Percentiles rank a stretch among this genome's conserved stretches.
These are phyloP conservation scores for Helicoverpa armigera DNA, from an alignment of 1,140 invertebrate species.

Conservation along the genomic window DNA sequence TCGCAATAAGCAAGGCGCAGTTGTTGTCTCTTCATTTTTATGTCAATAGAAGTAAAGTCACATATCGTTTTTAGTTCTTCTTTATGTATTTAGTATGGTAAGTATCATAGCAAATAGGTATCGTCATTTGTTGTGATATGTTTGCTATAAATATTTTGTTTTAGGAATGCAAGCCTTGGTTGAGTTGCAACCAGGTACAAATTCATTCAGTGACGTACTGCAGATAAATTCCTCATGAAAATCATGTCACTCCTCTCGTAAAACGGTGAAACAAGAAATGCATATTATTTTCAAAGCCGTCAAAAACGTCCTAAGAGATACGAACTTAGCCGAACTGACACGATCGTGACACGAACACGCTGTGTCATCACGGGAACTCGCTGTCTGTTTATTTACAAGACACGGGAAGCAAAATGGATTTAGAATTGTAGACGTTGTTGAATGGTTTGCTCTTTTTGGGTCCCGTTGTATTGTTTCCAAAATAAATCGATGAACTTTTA, in stretches of 20 bases:
- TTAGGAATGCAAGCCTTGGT: no score
- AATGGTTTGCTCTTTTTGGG: conserved; percentile 36
- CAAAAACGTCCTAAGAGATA: conserved; percentile 26
- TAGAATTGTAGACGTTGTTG: conserved; percentile 47
- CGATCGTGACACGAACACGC: conserved; percentile 34
- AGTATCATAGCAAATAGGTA: no score
- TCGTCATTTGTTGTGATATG: no score
- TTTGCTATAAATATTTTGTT: no score
- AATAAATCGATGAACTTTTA: no score
- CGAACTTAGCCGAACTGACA: conserved; percentile 39
- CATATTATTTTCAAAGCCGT: conserved; percentile 21
- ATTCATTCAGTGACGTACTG: no score
- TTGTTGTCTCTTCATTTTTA: conserved; percentile 27
- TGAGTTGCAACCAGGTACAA: no score
- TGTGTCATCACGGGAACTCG: conserved; percentile 42
- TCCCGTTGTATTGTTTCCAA: background rate
- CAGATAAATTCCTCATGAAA: no score
- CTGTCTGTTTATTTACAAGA: conserved; percentile 53
- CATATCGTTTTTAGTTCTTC: conserved; percentile 3
- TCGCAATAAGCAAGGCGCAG: conserved; percentile 3
- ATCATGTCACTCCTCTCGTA: no score
- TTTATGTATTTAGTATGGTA: background rate
- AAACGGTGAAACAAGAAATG: background rate
- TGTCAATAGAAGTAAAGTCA: background rate
- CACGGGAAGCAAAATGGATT: conserved; percentile 54